phyloP scores from a whole-genome alignment of 2,113 vertebrate genomes.

The Nothocercus nigrocapillus region DNA sequence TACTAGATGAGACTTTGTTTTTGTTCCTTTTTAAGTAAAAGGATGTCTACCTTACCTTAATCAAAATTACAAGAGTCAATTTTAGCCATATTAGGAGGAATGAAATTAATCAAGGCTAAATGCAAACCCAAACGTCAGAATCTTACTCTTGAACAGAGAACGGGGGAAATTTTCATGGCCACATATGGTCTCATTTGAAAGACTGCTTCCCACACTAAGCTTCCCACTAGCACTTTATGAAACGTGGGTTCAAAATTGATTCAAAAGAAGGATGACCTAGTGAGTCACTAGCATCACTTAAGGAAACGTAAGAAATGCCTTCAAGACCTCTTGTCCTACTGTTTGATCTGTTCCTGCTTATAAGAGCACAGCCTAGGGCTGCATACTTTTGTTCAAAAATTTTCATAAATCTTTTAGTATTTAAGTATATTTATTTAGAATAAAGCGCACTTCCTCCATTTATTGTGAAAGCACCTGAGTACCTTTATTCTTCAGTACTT shows the following conservation, averaged over 20 bases:
- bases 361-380: not conserved
- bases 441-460: not conserved
- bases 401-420: not conserved
- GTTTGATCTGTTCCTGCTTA: not conserved
- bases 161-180: constrained; percentile 22
- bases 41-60: not conserved
- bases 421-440: too few species aligned
- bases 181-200: constrained; percentile 63
- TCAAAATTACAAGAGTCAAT: constrained; percentile 13
- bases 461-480: not conserved
- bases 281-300: constrained; percentile 39
- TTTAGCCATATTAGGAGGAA: constrained; percentile 32
- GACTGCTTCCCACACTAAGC: constrained; percentile 51
- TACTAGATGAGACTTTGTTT: not conserved
- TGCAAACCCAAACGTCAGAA: constrained; percentile 10
- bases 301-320: constrained; percentile 17
- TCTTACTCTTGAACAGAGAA: constrained; percentile 44
- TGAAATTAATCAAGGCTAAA: constrained; percentile 46
- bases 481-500: not conserved
- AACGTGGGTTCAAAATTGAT: constrained; percentile 38
- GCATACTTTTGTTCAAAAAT: not conserved
- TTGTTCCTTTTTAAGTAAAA: not conserved
- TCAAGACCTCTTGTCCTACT: not conserved
- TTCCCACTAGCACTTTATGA: constrained; percentile 32
- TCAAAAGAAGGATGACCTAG: constrained; percentile 43